A percentile compares a stretch with the other conserved stretches of the same genome.
phyloP scores from a whole-genome alignment of 2,113 vertebrate species.

The Microcebus ravelobensis region DNA sequence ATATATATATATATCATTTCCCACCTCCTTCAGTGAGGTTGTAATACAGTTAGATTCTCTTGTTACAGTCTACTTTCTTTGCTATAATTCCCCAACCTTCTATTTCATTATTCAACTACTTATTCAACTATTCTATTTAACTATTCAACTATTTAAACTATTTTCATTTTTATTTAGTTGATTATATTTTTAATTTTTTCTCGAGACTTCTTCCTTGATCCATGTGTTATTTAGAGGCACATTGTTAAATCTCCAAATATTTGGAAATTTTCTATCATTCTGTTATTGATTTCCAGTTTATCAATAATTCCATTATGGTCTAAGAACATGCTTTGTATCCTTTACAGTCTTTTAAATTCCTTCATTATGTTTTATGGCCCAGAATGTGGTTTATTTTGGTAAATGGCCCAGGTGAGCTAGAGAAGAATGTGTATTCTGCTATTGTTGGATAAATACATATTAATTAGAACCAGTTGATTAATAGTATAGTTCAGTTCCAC shows the following conservation, averaged over 20 bases:
- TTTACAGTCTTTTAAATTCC: neutral
- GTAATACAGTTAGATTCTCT: too few species aligned
- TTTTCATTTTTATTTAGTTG: neutral
- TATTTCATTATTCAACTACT: neutral
- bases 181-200: neutral
- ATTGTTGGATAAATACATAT: neutral
- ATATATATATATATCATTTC: too few species aligned
- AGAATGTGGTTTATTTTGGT: neutral
- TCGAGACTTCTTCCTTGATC: neutral
- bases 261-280: neutral
- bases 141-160: neutral
- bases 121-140: too few species aligned
- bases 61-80: neutral
- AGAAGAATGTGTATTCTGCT: neutral
- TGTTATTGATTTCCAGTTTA: neutral
- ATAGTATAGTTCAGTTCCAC: neutral
- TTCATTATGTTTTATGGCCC: neutral
- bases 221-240: neutral
- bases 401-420: neutral
- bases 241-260: neutral
- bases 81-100: neutral
- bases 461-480: neutral
- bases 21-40: too few species aligned
- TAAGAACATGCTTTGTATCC: neutral
- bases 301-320: neutral